Base-by-base conservation (phyloP, 2,888 invertebrate species). In the Leptogaster cylindrica region DNA sequence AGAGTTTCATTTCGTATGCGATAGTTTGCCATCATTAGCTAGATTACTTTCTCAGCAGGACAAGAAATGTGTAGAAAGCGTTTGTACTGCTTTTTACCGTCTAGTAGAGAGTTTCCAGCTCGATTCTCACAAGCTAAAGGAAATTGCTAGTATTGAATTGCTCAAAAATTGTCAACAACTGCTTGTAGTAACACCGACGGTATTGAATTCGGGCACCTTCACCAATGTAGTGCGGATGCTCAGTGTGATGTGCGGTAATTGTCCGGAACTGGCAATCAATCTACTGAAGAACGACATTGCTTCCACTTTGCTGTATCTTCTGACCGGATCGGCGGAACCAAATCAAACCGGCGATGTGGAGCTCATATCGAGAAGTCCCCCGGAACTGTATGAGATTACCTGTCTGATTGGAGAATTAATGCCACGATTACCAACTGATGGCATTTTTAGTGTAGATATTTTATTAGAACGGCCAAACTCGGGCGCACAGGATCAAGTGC, bases 31-130 rank as follows among this genome's bases (percentile, higher is more conserved):
- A 10, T 83, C 96, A 63, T 84, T 98, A 63, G 95, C 96, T 51
- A 89, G 79, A 71, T 85, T 91, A 76, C 80, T 92, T 55, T 88
- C 90, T 1, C 91, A 91, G 78, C 90, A 95, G 83, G 99, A 99
- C 82, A 98, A 98, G 81, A 97, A 97, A 78, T 95, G 96, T 68
- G 95, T 98, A 41, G 99, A 99, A 78, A 95, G 94, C 77, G 95
- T 97, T 10, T 98, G 98, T 76, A 86, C 95, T 72, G 95, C 97
- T 18, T 97, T 98, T 83, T 95, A 96, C 67, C 89, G 98, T 3
- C 85, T 99, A 46, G 96, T 98, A 50, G 98, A 99, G 77, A 96
- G 95, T 79, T 96, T 95, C 81, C 96, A 97, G 78, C 88, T 91
- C 74, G 96, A 98, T 78, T 90, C 95, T 14, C 87, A 89, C 20